Conservation (phyloP, 2,888 invertebrate species). For the Dioctria linearis region DNA sequence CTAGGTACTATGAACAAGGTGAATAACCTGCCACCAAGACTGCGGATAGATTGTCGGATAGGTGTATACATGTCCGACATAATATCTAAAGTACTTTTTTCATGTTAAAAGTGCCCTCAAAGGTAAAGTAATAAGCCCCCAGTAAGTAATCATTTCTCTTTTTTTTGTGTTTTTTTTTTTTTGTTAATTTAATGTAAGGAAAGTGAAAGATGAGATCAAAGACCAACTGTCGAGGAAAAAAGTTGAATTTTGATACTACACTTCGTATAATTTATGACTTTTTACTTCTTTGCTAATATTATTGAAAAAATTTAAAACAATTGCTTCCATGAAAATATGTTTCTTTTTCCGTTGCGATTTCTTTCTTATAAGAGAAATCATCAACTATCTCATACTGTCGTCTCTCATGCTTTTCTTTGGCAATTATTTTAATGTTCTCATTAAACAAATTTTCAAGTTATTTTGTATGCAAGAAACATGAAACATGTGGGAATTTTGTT, state of each 20-base stretch:
- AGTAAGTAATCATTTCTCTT: slow-evolving; percentile 34
- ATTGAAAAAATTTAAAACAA: slow-evolving; percentile 17
- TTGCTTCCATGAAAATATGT: slow-evolving; percentile 22
- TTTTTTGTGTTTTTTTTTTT: not conserved
- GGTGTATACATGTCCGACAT: not conserved
- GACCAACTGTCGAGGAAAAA: slow-evolving; percentile 23
- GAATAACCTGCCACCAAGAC: slow-evolving; percentile 24
- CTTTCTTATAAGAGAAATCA: slow-evolving; percentile 6
- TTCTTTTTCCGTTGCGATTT: not conserved
- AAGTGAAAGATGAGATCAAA: slow-evolving; percentile 23
- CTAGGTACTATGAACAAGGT: slow-evolving; percentile 27
- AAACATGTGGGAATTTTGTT: too few species aligned
- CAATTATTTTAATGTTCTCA: not conserved
- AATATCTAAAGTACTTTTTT: slow-evolving; percentile 7
- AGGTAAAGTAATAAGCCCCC: slow-evolving; percentile 7
- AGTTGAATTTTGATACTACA: slow-evolving; percentile 22
- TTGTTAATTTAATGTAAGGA: not conserved
- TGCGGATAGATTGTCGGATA: not conserved
- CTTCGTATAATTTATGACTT: not conserved
- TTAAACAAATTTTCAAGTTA: not conserved
- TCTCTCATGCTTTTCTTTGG: not conserved
- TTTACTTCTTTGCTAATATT: not conserved
- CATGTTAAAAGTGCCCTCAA: slow-evolving; percentile 29
- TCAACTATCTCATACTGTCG: not conserved
- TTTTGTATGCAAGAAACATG: not conserved